Conservation (phyloP, 2,797 vertebrate species). For the Betta splendens region DNA sequence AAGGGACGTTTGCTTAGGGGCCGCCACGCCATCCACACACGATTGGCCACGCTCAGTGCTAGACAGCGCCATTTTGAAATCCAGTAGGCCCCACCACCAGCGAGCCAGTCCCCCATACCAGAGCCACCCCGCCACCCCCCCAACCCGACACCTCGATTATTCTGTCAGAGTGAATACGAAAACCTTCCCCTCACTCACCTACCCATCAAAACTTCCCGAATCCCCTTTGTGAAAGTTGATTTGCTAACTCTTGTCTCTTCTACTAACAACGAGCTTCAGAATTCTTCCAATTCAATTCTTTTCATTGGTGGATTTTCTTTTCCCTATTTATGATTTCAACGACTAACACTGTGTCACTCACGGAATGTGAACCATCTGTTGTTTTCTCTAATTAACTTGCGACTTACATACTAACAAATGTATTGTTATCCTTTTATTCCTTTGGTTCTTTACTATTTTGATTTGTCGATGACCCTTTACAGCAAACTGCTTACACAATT, state of each 20-base stretch:
- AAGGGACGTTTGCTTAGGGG: conserved; percentile 18
- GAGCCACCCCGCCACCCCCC: conserved; percentile 30
- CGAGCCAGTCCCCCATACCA: too few relatives aligned
- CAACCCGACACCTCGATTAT: conserved; percentile 63
- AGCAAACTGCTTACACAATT: conserved; percentile 58
- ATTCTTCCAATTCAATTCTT: conserved; percentile 78
- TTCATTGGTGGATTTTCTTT: conserved; percentile 75
- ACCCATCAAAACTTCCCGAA: conserved; percentile 54
- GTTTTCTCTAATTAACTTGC: conserved; percentile 85
- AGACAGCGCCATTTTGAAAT: conserved; percentile 37
- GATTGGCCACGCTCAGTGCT: conserved; percentile 49
- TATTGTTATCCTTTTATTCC: conserved; percentile 75
- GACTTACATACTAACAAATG: conserved; percentile 88
- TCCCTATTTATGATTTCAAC: conserved; percentile 75
- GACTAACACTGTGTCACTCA: conserved; percentile 92
- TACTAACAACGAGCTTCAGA: conserved; percentile 85
- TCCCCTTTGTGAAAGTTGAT: conserved; percentile 71
- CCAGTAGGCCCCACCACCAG: conserved; percentile 24
- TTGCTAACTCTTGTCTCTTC: conserved; percentile 86
- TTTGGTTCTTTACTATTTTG: conserved; percentile 47
- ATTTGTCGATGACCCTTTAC: conserved; percentile 64
- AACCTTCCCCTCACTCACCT: conserved; percentile 53
- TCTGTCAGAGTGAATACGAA: conserved; percentile 63
- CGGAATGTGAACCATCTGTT: conserved; percentile 90
- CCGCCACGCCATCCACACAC: conserved; percentile 36